A percentile compares a stretch with the other conserved stretches of the same genome.
Evolutionary conservation across 2,113 vertebrate genomes (phyloP).

Genomic region (Laticauda laticaudata): DNA sequence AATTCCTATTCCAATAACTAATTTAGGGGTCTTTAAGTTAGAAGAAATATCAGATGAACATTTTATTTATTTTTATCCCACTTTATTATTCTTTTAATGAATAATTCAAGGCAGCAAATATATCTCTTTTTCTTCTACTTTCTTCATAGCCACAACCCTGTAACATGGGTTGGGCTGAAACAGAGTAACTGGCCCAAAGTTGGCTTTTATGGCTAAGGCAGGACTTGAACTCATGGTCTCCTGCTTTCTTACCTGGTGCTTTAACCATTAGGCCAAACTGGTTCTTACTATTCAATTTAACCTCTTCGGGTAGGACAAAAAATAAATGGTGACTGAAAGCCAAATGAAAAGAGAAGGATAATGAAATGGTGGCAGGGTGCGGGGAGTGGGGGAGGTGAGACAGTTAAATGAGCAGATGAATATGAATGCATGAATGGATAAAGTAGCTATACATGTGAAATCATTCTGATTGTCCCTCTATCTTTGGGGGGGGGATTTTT

Average conservation of each 20-base stretch:
- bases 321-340: neutral
- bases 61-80: neutral
- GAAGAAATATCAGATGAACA: neutral
- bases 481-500: neutral
- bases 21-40: neutral
- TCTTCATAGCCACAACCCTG: neutral
- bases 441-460: neutral
- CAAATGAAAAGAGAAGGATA: no score
- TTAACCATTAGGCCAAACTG: neutral
- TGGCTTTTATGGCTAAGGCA: neutral
- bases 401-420: neutral
- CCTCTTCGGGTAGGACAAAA: neutral
- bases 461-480: neutral
- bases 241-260: neutral
- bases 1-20: neutral
- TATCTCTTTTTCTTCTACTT: neutral
- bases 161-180: neutral
- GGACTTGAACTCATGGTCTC: neutral
- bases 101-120: neutral
- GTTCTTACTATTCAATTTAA: neutral
- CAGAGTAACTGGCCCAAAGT: neutral
- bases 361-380: neutral
- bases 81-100: neutral
- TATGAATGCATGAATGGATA: no score
- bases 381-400: neutral